Evolutionary conservation across 2,797 vertebrate genomes (phyloP).

Genomic region (Sternarchorhynchus goeldii): DNA sequence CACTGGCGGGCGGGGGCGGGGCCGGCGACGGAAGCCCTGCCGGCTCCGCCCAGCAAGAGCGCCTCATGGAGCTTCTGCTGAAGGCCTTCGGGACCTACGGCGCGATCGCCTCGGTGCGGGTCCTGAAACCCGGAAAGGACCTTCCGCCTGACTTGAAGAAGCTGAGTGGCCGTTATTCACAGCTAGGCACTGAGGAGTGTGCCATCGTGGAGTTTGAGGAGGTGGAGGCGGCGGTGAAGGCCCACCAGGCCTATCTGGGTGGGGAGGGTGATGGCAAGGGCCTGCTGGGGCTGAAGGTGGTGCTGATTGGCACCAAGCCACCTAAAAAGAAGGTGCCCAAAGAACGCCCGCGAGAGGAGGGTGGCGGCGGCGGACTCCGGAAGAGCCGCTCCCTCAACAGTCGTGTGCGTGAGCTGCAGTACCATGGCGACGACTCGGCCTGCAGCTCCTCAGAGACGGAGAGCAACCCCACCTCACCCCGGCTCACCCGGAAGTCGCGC

Average conservation of each 20-base stretch:
- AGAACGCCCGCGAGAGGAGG: slow-evolving; percentile 78
- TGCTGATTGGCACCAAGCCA: slow-evolving; percentile 91
- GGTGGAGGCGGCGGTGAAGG: slow-evolving; percentile 88
- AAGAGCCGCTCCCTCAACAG: slow-evolving; percentile 88
- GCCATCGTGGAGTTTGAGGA: slow-evolving; percentile 97
- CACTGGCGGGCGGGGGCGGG: slow-evolving; percentile 66
- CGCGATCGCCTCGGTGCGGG: slow-evolving; percentile 87
- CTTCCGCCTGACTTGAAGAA: slow-evolving; percentile 90
- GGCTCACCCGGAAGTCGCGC: slow-evolving; percentile 80
- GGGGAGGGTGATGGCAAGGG: slow-evolving; percentile 64
- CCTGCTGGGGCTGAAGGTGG: slow-evolving; percentile 79
- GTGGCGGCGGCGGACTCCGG: slow-evolving; percentile 72
- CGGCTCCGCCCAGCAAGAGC: slow-evolving; percentile 81
- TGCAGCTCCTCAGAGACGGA: slow-evolving; percentile 96
- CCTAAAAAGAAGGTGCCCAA: slow-evolving; percentile 94
- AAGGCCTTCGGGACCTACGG: slow-evolving; percentile 90
- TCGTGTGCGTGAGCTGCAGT: slow-evolving; percentile 92
- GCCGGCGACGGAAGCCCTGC: slow-evolving; percentile 70
- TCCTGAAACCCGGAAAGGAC: slow-evolving; percentile 91
- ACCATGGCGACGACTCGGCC: slow-evolving; percentile 88
- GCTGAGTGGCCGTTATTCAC: slow-evolving; percentile 86
- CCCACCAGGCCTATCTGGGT: slow-evolving; percentile 81
- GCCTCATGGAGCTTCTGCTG: slow-evolving; percentile 90
- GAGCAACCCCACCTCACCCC: slow-evolving; percentile 89
- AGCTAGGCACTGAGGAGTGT: slow-evolving; percentile 88